Percentiles rank a stretch among this genome's conserved stretches.
Conservation (phyloP, 2,888 invertebrate genomes). For the Hydropsyche betteni region DNA sequence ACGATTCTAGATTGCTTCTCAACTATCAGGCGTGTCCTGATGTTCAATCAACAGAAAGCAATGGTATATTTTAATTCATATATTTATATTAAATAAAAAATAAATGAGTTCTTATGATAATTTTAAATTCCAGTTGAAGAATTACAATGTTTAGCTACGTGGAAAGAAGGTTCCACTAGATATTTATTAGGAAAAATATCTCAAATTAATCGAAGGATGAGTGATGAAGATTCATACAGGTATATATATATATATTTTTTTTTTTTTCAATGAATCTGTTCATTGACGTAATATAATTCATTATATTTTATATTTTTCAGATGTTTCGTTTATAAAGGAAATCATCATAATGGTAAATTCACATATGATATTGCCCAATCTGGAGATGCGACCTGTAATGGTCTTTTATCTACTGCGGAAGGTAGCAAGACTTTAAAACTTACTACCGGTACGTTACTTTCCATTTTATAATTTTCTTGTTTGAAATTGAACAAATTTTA, state of each 20-base stretch:
- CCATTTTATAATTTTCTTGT: neutral
- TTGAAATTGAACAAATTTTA: conserved; percentile 10
- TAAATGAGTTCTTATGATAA: conserved; percentile 8
- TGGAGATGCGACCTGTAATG: conserved; percentile 83
- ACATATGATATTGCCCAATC: conserved; percentile 78
- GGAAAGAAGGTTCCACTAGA: conserved; percentile 84
- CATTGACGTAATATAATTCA: neutral
- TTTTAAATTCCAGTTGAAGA: conserved; percentile 73
- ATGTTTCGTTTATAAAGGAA: conserved; percentile 81
- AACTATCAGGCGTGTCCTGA: conserved; percentile 87
- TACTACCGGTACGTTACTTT: conserved; percentile 69
- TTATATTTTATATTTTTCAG: conserved; percentile 57
- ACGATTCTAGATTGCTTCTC: conserved; percentile 79
- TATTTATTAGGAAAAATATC: conserved; percentile 81
- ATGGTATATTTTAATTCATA: conserved; percentile 63
- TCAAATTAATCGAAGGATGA: conserved; percentile 69
- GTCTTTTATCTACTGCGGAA: conserved; percentile 77
- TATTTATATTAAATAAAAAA: neutral
- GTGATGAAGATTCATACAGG: conserved; percentile 81
- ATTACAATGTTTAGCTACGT: conserved; percentile 80
- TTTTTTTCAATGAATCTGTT: conserved; percentile 44
- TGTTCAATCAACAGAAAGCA: conserved; percentile 78
- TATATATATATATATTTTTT: conserved; percentile 57
- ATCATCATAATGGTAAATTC: conserved; percentile 61
- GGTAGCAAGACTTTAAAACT: conserved; percentile 83